These are phyloP conservation scores for Halichondria panicea DNA, from an alignment of 37 sponge, comb jelly and placozoan species.

Conservation along the genomic window DNA sequence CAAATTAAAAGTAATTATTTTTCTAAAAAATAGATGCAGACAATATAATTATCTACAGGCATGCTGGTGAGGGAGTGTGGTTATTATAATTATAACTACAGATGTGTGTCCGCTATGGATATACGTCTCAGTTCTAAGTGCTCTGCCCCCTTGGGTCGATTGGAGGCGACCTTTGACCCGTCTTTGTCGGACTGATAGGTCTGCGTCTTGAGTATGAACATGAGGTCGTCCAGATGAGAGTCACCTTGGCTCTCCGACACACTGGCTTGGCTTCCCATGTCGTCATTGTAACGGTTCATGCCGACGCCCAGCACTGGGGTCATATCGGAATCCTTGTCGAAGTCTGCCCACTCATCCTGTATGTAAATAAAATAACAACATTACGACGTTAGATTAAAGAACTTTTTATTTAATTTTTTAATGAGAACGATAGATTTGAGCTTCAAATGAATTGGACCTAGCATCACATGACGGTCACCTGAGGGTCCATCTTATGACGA, in stretches of 20 bases:
- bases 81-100: constrained; percentile 24
- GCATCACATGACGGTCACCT: background rate
- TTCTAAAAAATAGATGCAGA: background rate
- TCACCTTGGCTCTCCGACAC: constrained; percentile 48
- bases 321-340: no score
- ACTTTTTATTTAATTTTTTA: no score
- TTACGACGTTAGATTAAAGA: no score
- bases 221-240: constrained; percentile 68
- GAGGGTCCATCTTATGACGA: background rate
- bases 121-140: constrained; percentile 71
- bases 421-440: no score
- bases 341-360: background rate
- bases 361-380: no score
- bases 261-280: no score
- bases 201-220: constrained; percentile 78
- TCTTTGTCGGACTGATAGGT: constrained; percentile 23
- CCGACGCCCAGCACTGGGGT: no score
- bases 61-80: background rate
- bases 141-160: constrained; percentile 40
- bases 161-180: background rate
- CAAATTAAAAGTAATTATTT: background rate
- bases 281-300: no score
- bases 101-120: constrained; percentile 85
- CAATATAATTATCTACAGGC: background rate
- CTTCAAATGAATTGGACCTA: no score